phyloP scores from a whole-genome alignment of 2,113 vertebrate genomes.

The Mustelus asterias region DNA sequence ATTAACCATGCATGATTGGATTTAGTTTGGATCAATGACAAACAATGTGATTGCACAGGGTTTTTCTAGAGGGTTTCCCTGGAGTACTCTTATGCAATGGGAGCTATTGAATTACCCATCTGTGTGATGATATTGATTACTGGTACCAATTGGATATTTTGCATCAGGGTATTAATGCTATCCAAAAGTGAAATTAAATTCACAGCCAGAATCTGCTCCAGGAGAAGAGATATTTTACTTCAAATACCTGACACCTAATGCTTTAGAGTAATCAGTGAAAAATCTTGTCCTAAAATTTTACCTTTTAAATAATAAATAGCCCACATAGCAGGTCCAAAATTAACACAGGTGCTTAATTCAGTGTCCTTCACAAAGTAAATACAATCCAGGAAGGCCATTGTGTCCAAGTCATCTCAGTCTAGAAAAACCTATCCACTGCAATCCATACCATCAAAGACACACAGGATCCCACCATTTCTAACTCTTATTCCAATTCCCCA shows the following conservation, averaged over 20 bases:
- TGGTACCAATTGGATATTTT: not conserved
- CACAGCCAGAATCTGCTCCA: not conserved
- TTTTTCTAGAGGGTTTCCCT: slow-evolving; percentile 13
- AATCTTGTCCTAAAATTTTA: not conserved
- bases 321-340: not conserved
- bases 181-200: not conserved
- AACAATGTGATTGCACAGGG: not conserved
- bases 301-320: not conserved
- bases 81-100: not conserved
- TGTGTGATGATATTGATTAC: not conserved
- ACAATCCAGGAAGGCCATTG: not conserved
- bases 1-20: slow-evolving; percentile 13
- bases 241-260: not conserved
- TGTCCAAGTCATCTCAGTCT: not conserved
- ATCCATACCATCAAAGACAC: not conserved
- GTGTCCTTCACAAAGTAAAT: not conserved
- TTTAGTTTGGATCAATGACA: slow-evolving; percentile 15
- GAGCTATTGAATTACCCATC: not conserved
- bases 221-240: not conserved
- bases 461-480: not conserved
- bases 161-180: not conserved
- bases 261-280: not conserved
- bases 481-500: not conserved
- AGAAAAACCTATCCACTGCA: not conserved
- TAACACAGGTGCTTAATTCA: not conserved